Evolutionary conservation across 2,888 invertebrate species (phyloP), one percentile per base, ranked within the genome.

Genomic region (Lepidochrysops patricia): DNA sequence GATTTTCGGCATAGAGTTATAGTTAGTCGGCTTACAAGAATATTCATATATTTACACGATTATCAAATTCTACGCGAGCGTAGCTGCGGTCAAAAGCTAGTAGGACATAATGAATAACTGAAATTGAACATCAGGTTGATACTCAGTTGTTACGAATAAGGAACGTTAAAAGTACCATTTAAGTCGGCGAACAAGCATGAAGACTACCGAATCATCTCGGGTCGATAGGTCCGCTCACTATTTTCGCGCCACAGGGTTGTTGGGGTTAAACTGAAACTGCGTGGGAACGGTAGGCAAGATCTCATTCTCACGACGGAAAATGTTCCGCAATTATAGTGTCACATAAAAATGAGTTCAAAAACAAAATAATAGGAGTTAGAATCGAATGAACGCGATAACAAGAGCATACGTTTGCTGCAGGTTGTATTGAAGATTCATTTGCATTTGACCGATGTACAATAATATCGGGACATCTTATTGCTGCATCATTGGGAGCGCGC

Each of bases 231-330:
- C 66, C 61, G 59, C 66, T 71, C 69, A 68, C 64, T 62, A 67
- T 73, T 75, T 80, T 81, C 79, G 72, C 82, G 72, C 79, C 76
- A 74, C 74, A 71, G 72, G 78, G 79, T 79, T 77, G 76, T 62
- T 69, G 64, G 72, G 77, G 82, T 80, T 79, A 67, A 79, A 74
- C 75, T 75, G 71, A 72, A 74, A 70, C 69, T 71, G 70, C 80
- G 81, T 82, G 82, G 74, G 82, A 82, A 81, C 71, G 61, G 62
- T 49, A 59, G 63, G 59, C 60, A 64, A 70, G 73, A 73, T 72
- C 70, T 70, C 68, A 75, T 82, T 83, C 83, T 77, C 83, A 82
- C 80, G 80, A 74, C 74, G 57, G 50, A 59, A 32, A 48, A 58
- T 60, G 34, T 52, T 59, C 25, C 37, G 35, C 27, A 23, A 27